These are phyloP conservation scores for Phasianus colchicus DNA, from an alignment of 2,113 vertebrate species.

Conservation along the genomic window DNA sequence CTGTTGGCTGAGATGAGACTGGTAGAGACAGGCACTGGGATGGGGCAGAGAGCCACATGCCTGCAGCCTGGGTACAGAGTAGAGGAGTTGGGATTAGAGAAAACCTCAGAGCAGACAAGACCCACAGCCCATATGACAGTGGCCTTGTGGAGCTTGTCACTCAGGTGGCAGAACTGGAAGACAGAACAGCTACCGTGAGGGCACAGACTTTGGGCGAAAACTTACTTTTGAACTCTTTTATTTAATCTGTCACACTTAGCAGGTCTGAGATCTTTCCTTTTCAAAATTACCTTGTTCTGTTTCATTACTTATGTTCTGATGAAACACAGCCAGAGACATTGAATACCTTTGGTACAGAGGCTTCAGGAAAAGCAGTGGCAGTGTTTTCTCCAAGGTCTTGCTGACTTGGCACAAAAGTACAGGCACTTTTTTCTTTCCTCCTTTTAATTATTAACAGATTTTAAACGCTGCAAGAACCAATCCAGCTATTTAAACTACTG, in stretches of 20 bases:
- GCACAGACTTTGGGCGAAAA: accelerated
- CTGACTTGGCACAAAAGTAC: background rate
- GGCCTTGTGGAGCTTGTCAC: background rate
- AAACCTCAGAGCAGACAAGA: background rate
- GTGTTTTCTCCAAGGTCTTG: background rate
- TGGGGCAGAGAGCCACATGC: background rate
- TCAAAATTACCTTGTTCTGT: background rate
- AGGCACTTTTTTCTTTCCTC: background rate
- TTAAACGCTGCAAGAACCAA: background rate
- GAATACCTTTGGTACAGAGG: accelerated
- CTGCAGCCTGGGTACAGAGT: accelerated
- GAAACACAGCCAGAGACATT: background rate
- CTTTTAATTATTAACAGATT: background rate
- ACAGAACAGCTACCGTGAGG: accelerated
- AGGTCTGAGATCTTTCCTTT: background rate
- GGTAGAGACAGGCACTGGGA: accelerated
- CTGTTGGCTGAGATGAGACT: background rate
- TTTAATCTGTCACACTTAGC: background rate
- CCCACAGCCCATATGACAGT: accelerated
- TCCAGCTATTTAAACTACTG: background rate
- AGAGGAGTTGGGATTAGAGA: background rate
- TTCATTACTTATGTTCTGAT: background rate
- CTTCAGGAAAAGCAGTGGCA: background rate
- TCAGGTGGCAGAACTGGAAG: accelerated
- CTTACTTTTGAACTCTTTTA: background rate